Evolutionary conservation across 1,140 invertebrate genomes (phyloP).

Genomic region (Venustaconcha ellipsiformis): DNA sequence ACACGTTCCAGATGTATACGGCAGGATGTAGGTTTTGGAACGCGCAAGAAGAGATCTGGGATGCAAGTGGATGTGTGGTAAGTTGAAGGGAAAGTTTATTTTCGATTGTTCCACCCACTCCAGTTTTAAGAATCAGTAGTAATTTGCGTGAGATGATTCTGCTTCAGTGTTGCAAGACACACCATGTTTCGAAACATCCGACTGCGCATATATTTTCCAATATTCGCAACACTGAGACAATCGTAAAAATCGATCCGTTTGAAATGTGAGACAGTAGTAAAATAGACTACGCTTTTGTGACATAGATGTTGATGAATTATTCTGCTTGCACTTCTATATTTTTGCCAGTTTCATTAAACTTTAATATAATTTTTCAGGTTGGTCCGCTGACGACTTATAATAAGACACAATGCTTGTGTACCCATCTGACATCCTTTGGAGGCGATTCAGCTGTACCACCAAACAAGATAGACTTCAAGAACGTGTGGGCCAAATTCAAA

Average conservation of each 20-base stretch:
- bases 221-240: no score
- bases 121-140: no score
- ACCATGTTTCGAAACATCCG: no score
- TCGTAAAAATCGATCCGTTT: neutral
- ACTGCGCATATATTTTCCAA: no score
- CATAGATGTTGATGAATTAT: neutral
- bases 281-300: neutral
- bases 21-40: constrained; percentile 67
- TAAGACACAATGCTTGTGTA: constrained; percentile 70
- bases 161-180: no score
- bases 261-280: neutral
- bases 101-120: neutral
- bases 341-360: neutral
- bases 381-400: constrained; percentile 57
- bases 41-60: constrained; percentile 57
- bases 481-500: constrained; percentile 71
- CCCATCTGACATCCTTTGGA: constrained; percentile 73
- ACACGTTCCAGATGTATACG: constrained; percentile 48
- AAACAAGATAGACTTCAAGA: constrained; percentile 74
- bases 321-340: neutral
- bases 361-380: constrained; percentile 43
- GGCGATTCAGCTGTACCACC: constrained; percentile 72
- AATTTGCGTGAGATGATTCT: no score
- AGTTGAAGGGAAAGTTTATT: constrained; percentile 1
- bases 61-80: constrained; percentile 62